A percentile compares a stretch with the other conserved stretches of the same genome.
These are phyloP conservation scores for Sussaba pulchella DNA, from an alignment of 2,888 invertebrate genomes.

Conservation along the genomic window DNA sequence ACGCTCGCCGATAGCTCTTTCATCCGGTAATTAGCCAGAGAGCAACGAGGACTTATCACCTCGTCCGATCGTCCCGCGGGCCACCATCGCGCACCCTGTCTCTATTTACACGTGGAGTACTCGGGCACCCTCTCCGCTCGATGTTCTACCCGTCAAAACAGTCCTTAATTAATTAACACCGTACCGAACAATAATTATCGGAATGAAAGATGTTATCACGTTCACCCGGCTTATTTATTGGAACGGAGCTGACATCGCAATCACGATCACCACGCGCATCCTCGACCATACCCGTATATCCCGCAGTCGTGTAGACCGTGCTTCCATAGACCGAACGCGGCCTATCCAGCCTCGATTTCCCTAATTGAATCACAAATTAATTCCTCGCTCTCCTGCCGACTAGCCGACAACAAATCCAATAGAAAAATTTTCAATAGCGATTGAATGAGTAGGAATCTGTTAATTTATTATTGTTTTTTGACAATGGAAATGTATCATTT, in stretches of 20 bases:
- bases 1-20: slow-evolving; percentile 74
- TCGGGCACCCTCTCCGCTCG: slow-evolving; percentile 63
- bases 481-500: too few relatives aligned
- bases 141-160: slow-evolving; percentile 57
- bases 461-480: too few relatives aligned
- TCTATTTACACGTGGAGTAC: slow-evolving; percentile 68
- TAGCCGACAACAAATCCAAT: slow-evolving; percentile 26
- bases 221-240: slow-evolving; percentile 78
- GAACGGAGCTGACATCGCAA: slow-evolving; percentile 69
- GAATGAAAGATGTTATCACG: slow-evolving; percentile 82
- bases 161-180: slow-evolving; percentile 83
- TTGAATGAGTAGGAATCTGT: not conserved
- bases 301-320: slow-evolving; percentile 8
- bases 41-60: slow-evolving; percentile 78
- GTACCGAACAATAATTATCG: slow-evolving; percentile 82
- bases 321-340: slow-evolving; percentile 55
- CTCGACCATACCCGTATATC: not conserved
- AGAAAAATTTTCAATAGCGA: not conserved
- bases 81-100: slow-evolving; percentile 50
- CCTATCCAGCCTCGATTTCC: slow-evolving; percentile 69
- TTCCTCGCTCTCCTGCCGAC: slow-evolving; percentile 66
- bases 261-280: slow-evolving; percentile 39
- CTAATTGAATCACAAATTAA: slow-evolving; percentile 82
- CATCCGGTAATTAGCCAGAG: slow-evolving; percentile 81
- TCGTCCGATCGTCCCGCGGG: slow-evolving; percentile 73